Evolutionary conservation across 2,888 invertebrate genomes (phyloP).

Genomic region (Pilophorus perplexus): DNA sequence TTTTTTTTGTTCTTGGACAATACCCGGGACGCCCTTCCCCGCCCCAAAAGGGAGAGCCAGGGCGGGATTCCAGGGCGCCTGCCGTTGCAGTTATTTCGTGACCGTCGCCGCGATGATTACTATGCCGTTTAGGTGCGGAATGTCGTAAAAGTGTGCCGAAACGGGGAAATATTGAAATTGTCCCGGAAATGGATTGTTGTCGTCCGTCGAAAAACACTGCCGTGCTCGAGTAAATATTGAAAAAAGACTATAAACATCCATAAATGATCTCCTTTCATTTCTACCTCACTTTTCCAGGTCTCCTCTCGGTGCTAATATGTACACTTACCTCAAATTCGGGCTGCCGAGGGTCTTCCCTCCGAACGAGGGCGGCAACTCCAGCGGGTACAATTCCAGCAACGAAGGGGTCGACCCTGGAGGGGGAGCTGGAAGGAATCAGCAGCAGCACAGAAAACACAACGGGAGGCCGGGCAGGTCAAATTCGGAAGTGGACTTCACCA

Average conservation of each 20-base stretch:
- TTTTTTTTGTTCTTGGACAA: too few species aligned
- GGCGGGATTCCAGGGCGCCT: slow-evolving; percentile 27
- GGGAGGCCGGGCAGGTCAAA: slow-evolving; percentile 52
- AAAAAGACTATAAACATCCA: neutral
- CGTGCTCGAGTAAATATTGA: slow-evolving; percentile 18
- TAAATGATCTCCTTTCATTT: slow-evolving; percentile 1
- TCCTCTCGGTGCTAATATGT: slow-evolving; percentile 85
- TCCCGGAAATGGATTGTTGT: slow-evolving; percentile 19
- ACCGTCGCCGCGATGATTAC: neutral
- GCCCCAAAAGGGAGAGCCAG: neutral
- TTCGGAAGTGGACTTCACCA: slow-evolving; percentile 81
- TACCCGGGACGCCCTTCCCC: neutral
- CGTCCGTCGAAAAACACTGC: slow-evolving; percentile 24
- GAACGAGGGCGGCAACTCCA: slow-evolving; percentile 73
- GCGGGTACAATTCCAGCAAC: slow-evolving; percentile 89
- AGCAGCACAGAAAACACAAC: slow-evolving; percentile 35
- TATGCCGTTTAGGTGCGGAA: neutral
- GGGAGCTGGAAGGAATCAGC: neutral
- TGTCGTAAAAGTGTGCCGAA: too few species aligned
- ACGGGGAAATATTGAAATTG: neutral
- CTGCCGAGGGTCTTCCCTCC: slow-evolving; percentile 88
- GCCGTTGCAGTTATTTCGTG: slow-evolving; percentile 12
- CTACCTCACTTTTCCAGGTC: slow-evolving; percentile 57
- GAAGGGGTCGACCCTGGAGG: slow-evolving; percentile 51
- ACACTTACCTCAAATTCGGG: slow-evolving; percentile 91